Base-by-base conservation (phyloP, 1,140 invertebrate species). In the Drosophila oshimai region DNA sequence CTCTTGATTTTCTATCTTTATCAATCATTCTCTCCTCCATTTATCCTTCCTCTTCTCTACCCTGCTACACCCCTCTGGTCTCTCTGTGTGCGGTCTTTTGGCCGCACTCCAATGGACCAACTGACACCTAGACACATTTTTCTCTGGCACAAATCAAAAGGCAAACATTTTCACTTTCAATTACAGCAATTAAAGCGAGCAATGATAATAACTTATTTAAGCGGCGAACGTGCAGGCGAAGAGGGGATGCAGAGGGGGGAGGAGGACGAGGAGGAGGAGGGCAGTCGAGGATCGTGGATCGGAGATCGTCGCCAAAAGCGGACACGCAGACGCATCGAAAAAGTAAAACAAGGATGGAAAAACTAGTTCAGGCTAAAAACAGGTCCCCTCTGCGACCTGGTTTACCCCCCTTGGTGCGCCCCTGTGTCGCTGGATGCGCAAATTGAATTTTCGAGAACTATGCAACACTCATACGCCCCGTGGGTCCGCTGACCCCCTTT, bases 141-240 rank as follows among this genome's bases (percentile, higher is more conserved):
- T 86, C 81, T 55, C 39, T 87, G 71, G 77, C 83, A 77, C 76
- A 87, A 87, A 87, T 87, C 81, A 86, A 87, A 81, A 87, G 77
- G 69, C 73, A 87, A 87, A 81, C 77, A 87, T 87, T 87, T 87
- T 87, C 81, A 87, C 81, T 87, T 87, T 87, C 81, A 87, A 87
- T 87, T 87, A 88, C 83, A 87, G 81, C 81, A 87, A 87, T 87
- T 87, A 87, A 87, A 77, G 76, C 81, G 73, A 77, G 81, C 83
- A 87, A 87, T 87, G 81, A 87, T 87, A 87, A 87, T 87, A 87
- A 87, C 81, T 87, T 87, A 87, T 87, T 87, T 87, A 87, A 81
- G 81, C 64, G 62, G 61, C 74, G 49, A 50, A 55, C 58, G 39
- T 64, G 60, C 47, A 64, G 68, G 47, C 44, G 41, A 41, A 58